Conservation (phyloP, 2,797 vertebrate genomes). For the Xenentodon cancila region DNA sequence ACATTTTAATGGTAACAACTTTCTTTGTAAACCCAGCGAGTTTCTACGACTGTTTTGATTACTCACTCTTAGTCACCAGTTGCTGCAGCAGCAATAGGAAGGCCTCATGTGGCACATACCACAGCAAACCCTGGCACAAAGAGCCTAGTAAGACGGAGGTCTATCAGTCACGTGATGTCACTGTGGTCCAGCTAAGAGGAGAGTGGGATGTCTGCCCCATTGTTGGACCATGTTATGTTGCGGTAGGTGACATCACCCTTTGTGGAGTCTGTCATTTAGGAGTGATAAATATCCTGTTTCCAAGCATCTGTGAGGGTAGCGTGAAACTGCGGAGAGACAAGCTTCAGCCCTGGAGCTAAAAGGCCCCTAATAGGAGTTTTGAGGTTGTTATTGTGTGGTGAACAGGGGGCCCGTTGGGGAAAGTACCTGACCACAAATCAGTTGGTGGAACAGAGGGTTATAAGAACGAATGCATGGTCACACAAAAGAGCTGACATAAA, state of each 20-base stretch:
- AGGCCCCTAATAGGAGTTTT: slow-evolving; percentile 53
- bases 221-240: slow-evolving; percentile 64
- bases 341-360: slow-evolving; percentile 35
- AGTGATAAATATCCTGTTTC: slow-evolving; percentile 56
- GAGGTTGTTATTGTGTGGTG: slow-evolving; percentile 64
- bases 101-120: slow-evolving; percentile 59
- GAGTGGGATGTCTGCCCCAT: slow-evolving; percentile 46
- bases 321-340: slow-evolving; percentile 17
- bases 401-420: slow-evolving; percentile 44
- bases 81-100: slow-evolving; percentile 45
- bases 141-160: slow-evolving; percentile 59
- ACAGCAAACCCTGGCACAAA: slow-evolving; percentile 59
- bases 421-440: slow-evolving; percentile 68
- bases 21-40: slow-evolving; percentile 46
- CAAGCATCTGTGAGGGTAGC: slow-evolving; percentile 17
- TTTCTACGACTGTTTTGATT: slow-evolving; percentile 70
- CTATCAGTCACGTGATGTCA: slow-evolving; percentile 73
- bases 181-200: slow-evolving; percentile 38
- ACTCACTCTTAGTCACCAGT: slow-evolving; percentile 70
- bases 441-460: slow-evolving; percentile 51
- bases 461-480: slow-evolving; percentile 40
- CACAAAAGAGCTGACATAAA: slow-evolving; percentile 60
- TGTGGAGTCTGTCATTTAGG: slow-evolving; percentile 72
- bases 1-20: slow-evolving; percentile 59
- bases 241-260: slow-evolving; percentile 67